Base-by-base conservation (phyloP, 2,797 vertebrate genomes). In the Sternarchorhynchus goeldii region DNA sequence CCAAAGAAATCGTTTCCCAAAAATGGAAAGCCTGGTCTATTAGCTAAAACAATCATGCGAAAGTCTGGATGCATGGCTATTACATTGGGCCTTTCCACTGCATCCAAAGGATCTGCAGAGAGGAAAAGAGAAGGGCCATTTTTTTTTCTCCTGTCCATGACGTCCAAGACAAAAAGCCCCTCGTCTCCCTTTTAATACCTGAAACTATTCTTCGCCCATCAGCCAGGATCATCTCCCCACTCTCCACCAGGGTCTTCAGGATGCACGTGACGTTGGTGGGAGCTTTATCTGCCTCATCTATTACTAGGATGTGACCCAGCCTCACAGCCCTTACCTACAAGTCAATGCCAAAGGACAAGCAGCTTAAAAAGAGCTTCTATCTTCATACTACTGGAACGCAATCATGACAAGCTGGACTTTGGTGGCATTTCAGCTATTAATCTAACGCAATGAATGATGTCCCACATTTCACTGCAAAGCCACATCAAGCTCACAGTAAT, bases 1-100 rank as follows among this genome's bases (percentile, higher is more conserved):
- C 96, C 96, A 84, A 97, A 99, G 85, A 99, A 99, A 89, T 99
- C 96, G 75, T 99, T 99, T 68, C 98, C 98, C 86, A 99, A 87
- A 90, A 99, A 99, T 60, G 97, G 98, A 89, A 99, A 99, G 16
- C 97, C 97, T 20, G 97, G 98, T 79, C 98, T 92, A 84, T 99
- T 99, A 56, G 98, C 97, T 82, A 99, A 89, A 75, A 99, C 96
- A 4, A 99, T 89, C 98, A 99, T 99, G 84, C 96, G 94, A 90
- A 99, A 99, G 90, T 98, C 96, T 73, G 96, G 96, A 89, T 99
- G 96, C 92, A 99, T 96, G 83, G 91, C 86, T 20, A 99, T 89
- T 70, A 91, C 79, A 68, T 96, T 95, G 78, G 93, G 87, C 88
- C 93, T 94, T 80, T 89, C 89, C 3, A 87, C 81, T 41, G 91